Evolutionary conservation across 2,797 vertebrate genomes (phyloP).

Genomic region (Pipistrellus nathusii): DNA sequence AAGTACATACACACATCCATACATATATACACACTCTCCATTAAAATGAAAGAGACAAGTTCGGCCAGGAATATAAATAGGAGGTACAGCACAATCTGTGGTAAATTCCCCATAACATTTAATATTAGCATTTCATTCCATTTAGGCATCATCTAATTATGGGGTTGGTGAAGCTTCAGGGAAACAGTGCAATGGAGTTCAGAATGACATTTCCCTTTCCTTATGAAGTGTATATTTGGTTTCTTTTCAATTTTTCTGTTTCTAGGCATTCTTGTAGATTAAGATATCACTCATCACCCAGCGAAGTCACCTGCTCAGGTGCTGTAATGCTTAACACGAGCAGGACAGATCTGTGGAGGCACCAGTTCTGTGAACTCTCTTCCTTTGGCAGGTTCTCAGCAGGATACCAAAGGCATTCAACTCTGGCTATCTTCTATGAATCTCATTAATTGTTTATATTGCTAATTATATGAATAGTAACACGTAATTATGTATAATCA

Average conservation of each 20-base stretch:
- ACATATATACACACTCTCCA: neutral
- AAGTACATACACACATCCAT: neutral
- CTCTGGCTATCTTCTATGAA: neutral
- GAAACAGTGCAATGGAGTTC: neutral
- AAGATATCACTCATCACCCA: conserved; percentile 65
- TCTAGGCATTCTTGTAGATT: conserved; percentile 15
- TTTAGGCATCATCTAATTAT: conserved; percentile 77
- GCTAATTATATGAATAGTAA: neutral
- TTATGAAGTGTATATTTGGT: conserved; percentile 22
- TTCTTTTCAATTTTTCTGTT: conserved; percentile 70
- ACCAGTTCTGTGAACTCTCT: neutral
- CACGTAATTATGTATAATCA: neutral
- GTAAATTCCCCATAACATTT: conserved; percentile 67
- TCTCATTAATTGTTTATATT: neutral
- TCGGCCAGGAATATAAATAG: conserved; percentile 57
- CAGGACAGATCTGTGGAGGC: neutral
- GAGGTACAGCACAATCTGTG: neutral
- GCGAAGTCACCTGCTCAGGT: neutral
- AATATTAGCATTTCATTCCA: conserved; percentile 67
- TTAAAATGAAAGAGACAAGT: conserved; percentile 58
- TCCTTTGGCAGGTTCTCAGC: fast-evolving
- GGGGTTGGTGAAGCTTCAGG: conserved; percentile 48
- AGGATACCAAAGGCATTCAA: neutral
- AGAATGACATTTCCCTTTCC: conserved; percentile 51
- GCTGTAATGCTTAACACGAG: neutral